These are phyloP conservation scores for Colostygia pectinataria DNA, from an alignment of 2,888 invertebrate genomes.

Conservation along the genomic window DNA sequence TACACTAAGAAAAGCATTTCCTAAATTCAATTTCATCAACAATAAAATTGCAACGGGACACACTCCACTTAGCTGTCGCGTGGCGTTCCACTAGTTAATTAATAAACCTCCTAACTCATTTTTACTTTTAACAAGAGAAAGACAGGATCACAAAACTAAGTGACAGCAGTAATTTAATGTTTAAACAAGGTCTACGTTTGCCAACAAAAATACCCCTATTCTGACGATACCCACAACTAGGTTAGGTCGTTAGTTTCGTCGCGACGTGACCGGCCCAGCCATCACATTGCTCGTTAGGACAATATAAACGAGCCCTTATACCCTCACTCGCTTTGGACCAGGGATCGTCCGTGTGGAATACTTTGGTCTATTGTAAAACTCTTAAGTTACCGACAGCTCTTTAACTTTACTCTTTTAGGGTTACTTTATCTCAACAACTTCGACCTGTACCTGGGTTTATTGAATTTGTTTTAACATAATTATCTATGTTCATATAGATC, in stretches of 20 bases:
- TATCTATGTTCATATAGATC: too few relatives aligned
- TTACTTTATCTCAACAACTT: too few relatives aligned
- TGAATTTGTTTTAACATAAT: too few relatives aligned
- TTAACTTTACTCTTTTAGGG: too few relatives aligned
- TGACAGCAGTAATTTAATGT: constrained; percentile 14
- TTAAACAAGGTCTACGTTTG: constrained; percentile 11
- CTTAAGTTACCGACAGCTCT: too few relatives aligned
- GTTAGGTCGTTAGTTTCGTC: constrained; percentile 26
- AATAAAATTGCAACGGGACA: too few relatives aligned
- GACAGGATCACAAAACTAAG: constrained; percentile 5
- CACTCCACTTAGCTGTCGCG: too few relatives aligned
- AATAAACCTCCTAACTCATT: too few relatives aligned
- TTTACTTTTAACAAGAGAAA: constrained; percentile 1
- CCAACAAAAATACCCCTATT: constrained; percentile 20
- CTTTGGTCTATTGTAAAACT: background rate
- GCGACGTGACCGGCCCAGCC: constrained; percentile 24
- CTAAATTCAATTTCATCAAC: too few relatives aligned
- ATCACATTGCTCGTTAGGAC: constrained; percentile 22
- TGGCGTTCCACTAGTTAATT: too few relatives aligned
- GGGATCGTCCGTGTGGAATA: constrained; percentile 6
- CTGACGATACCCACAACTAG: constrained; percentile 9
- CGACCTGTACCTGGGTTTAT: too few relatives aligned
- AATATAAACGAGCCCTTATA: constrained; percentile 22
- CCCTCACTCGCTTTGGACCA: constrained; percentile 7
- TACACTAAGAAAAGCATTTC: too few relatives aligned